Percentiles rank a stretch among this genome's conserved stretches.
Evolutionary conservation across 2,888 invertebrate species (phyloP).

Genomic region (Pelosia muscerda): DNA sequence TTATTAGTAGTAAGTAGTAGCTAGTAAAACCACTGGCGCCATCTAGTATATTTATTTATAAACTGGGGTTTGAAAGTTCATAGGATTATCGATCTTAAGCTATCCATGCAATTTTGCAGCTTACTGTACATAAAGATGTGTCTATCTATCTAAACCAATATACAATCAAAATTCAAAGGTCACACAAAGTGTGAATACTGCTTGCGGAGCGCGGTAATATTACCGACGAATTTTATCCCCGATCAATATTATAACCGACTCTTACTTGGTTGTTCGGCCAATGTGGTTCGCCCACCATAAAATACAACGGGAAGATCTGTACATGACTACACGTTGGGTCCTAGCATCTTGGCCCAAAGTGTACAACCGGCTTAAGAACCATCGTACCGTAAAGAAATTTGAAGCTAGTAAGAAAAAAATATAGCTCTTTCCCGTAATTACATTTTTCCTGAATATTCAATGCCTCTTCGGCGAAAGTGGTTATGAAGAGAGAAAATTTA

Average conservation of each 20-base stretch:
- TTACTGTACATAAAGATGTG: too few species aligned
- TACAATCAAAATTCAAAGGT: not conserved
- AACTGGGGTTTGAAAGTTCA: too few species aligned
- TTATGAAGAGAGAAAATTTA: slow-evolving; percentile 53
- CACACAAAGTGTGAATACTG: too few species aligned
- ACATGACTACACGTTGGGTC: not conserved
- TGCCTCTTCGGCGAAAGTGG: slow-evolving; percentile 41
- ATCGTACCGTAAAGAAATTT: slow-evolving; percentile 36
- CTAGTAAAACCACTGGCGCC: too few species aligned
- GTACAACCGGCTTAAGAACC: not conserved
- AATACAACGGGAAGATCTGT: not conserved
- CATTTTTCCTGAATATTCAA: slow-evolving; percentile 33
- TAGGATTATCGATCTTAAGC: too few species aligned
- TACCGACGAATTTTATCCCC: too few species aligned
- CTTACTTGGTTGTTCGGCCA: not conserved
- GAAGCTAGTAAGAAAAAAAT: slow-evolving; percentile 36
- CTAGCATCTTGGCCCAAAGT: not conserved
- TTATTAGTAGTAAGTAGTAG: too few species aligned
- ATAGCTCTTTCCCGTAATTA: slow-evolving; percentile 29
- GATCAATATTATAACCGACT: too few species aligned
- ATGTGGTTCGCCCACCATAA: not conserved
- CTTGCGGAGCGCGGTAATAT: not conserved
- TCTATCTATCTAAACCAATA: too few species aligned
- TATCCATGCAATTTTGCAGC: too few species aligned
- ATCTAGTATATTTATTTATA: too few species aligned